Conservation (phyloP, 2,888 invertebrate genomes). For the Cristatella mucedo region DNA sequence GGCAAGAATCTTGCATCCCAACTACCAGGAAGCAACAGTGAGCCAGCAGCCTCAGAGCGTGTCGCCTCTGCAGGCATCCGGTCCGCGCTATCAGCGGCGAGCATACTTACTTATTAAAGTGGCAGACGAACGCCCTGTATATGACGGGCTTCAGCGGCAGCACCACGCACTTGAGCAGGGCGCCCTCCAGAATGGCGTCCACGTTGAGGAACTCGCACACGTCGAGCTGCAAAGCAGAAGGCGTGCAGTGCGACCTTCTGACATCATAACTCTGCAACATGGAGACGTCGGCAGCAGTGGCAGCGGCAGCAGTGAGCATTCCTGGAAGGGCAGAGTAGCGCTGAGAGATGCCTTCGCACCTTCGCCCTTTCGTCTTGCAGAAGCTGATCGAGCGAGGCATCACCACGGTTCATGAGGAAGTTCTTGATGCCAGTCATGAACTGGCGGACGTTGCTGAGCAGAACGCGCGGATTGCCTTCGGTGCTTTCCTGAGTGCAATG, state of each 20-base stretch:
- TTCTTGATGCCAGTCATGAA: slow-evolving; percentile 99
- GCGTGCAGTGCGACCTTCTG: no score
- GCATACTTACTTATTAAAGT: slow-evolving; percentile 32
- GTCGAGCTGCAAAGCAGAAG: slow-evolving; percentile 54
- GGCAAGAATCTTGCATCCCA: no score
- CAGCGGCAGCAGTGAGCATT: no score
- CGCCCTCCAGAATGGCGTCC: slow-evolving; percentile 82
- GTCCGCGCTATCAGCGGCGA: no score
- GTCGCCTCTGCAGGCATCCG: no score
- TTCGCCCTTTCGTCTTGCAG: slow-evolving; percentile 69
- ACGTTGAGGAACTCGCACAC: slow-evolving; percentile 81
- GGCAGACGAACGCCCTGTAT: slow-evolving; percentile 54
- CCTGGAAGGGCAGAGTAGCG: no score
- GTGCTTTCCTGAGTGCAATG: slow-evolving; percentile 77
- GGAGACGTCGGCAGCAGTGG: no score
- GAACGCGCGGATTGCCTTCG: slow-evolving; percentile 69
- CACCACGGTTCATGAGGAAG: slow-evolving; percentile 85
- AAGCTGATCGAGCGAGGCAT: slow-evolving; percentile 74
- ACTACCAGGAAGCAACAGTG: no score
- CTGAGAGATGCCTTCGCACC: no score
- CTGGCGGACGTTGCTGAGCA: slow-evolving; percentile 56
- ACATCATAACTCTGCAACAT: no score
- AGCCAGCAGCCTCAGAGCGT: no score
- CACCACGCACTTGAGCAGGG: slow-evolving; percentile 78
- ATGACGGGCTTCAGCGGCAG: slow-evolving; percentile 63